These are phyloP conservation scores for Drosophila incognita DNA, from an alignment of 2,888 invertebrate genomes.

Conservation along the genomic window DNA sequence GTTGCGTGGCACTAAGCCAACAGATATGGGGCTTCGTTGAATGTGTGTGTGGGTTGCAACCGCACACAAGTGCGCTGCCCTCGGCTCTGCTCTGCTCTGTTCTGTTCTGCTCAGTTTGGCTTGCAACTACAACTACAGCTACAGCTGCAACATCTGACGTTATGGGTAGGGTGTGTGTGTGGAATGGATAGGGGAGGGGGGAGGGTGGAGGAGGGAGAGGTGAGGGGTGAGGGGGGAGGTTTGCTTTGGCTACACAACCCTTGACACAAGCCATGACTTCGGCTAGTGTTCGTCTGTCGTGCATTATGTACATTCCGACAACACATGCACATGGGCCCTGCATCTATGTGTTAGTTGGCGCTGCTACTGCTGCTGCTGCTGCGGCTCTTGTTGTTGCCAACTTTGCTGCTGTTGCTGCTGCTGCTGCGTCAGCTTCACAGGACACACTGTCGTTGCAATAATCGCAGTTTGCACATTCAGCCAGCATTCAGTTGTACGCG, in stretches of 20 bases:
- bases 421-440: constrained; percentile 50
- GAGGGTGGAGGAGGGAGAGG: rapidly evolving
- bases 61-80: constrained; percentile 29
- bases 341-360: constrained; percentile 63
- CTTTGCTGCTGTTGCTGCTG: constrained; percentile 31
- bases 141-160: constrained; percentile 18
- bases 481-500: constrained; percentile 83
- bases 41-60: constrained; percentile 67
- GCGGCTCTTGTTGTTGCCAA: constrained; percentile 16
- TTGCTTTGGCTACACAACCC: constrained; percentile 65
- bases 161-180: background rate
- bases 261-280: constrained; percentile 65
- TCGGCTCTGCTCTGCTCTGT: constrained; percentile 24
- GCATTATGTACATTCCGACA: constrained; percentile 58
- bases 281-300: constrained; percentile 56
- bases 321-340: constrained; percentile 49
- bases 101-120: constrained; percentile 27
- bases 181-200: rapidly evolving
- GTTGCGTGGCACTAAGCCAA: constrained; percentile 57
- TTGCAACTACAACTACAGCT: constrained; percentile 33
- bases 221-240: background rate
- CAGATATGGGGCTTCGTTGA: constrained; percentile 23
- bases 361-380: constrained; percentile 20
- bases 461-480: constrained; percentile 75
- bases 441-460: constrained; percentile 65